phyloP scores from a whole-genome alignment of 2,797 vertebrate species.

The Poeciliopsis turneri region DNA sequence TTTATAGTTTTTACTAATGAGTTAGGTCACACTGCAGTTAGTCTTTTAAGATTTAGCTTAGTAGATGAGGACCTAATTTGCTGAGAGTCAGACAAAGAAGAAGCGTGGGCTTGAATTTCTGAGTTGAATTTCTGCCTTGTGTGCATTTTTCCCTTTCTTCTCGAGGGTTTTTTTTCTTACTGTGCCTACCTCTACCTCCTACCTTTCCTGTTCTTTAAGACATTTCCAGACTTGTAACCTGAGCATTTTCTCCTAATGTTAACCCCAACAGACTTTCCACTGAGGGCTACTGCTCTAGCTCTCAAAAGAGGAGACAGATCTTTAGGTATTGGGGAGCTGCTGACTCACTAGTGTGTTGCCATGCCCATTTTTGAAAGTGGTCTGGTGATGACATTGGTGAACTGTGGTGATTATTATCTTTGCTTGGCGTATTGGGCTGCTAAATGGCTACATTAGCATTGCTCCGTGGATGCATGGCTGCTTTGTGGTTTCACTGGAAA shows the following conservation, averaged over 20 bases:
- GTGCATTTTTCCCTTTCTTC: conserved; percentile 42
- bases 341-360: conserved; percentile 80
- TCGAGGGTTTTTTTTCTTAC: conserved; percentile 40
- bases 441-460: conserved; percentile 75
- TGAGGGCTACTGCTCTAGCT: conserved; percentile 94
- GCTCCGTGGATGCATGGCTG: conserved; percentile 88
- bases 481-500: conserved; percentile 79
- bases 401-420: conserved; percentile 74
- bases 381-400: conserved; percentile 80
- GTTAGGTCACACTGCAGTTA: conserved; percentile 31
- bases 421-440: conserved; percentile 81
- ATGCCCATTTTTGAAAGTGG: conserved; percentile 80
- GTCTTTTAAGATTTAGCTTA: conserved; percentile 32
- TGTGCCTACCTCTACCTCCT: conserved; percentile 45
- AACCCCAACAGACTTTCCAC: conserved; percentile 93
- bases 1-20: conserved; percentile 20
- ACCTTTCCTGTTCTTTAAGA: conserved; percentile 40
- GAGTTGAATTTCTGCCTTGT: conserved; percentile 55
- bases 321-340: conserved; percentile 90
- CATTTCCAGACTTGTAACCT: conserved; percentile 74
- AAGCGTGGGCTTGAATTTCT: conserved; percentile 33
- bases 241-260: conserved; percentile 80
- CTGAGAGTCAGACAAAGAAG: conserved; percentile 38
- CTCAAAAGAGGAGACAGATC: conserved; percentile 94
- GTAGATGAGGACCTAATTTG: conserved; percentile 52